Evolutionary conservation across 2,113 vertebrate species (phyloP).

Genomic region (Pomatostomus ruficeps): DNA sequence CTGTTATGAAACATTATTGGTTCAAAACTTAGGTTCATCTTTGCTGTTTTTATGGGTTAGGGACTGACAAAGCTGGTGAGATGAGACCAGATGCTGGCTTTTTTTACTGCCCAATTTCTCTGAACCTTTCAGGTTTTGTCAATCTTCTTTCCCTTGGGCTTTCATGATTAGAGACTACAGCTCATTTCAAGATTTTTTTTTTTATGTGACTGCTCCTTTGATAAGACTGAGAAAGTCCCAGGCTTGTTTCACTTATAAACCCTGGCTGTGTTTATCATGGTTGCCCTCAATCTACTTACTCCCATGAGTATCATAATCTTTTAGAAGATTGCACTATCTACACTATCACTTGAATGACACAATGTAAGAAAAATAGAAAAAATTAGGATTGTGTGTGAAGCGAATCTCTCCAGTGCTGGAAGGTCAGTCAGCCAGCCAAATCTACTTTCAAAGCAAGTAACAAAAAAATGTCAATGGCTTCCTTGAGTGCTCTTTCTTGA

Average conservation of each 20-base stretch:
- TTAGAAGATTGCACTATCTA: not conserved
- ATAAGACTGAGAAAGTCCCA: not conserved
- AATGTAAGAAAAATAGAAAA: not conserved
- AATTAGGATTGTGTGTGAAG: not conserved
- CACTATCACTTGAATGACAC: not conserved
- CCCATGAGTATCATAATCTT: not conserved
- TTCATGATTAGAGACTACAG: not conserved
- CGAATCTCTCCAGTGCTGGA: not conserved
- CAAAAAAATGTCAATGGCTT: not conserved
- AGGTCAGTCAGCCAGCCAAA: not conserved
- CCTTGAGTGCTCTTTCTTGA: not conserved
- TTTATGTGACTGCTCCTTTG: not conserved
- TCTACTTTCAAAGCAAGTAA: not conserved
- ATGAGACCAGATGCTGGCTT: not conserved
- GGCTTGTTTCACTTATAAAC: not conserved
- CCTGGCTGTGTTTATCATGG: rapidly evolving
- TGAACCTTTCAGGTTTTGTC: not conserved
- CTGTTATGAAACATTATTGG: not conserved
- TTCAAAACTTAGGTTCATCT: not conserved
- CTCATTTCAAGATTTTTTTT: not conserved
- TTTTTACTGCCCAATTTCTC: not conserved
- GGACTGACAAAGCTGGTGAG: not conserved
- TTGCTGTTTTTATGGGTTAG: not conserved
- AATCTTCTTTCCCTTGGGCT: not conserved
- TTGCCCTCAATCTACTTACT: not conserved